A percentile compares a stretch with the other conserved stretches of the same genome.
Conservation (phyloP, 2,888 invertebrate species). For the Bellardia bayeri region DNA sequence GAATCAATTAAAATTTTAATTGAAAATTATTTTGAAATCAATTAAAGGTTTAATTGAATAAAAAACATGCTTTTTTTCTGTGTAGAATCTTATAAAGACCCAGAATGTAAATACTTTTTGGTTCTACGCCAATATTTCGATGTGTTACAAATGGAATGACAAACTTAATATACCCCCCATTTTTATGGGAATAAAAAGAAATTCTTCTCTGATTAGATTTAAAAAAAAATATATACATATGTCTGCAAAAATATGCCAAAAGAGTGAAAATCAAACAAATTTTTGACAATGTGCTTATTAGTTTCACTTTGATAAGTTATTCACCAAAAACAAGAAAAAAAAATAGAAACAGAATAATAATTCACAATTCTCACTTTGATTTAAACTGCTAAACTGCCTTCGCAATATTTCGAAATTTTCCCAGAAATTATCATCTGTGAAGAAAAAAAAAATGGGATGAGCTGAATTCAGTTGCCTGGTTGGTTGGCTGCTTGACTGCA, state of each 20-base stretch:
- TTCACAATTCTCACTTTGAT: slow-evolving; percentile 49
- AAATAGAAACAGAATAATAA: neutral
- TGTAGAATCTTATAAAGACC: no score
- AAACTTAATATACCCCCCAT: no score
- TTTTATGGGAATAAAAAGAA: no score
- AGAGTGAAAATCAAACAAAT: neutral
- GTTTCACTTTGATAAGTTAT: slow-evolving; percentile 30
- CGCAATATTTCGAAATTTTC: slow-evolving; percentile 12
- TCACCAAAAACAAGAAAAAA: neutral
- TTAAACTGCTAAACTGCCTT: neutral
- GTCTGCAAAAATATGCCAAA: neutral
- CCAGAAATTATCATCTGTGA: slow-evolving; percentile 46
- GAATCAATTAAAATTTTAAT: no score
- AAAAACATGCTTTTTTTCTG: no score
- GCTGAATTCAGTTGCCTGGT: slow-evolving; percentile 33
- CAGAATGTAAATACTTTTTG: no score
- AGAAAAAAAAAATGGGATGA: slow-evolving; percentile 2
- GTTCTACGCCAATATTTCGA: no score
- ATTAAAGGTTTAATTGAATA: no score
- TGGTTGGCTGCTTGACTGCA: slow-evolving; percentile 53
- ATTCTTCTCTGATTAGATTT: no score
- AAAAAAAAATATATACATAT: no score
- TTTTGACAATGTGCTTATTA: slow-evolving; percentile 28
- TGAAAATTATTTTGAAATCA: no score
- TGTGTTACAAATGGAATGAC: no score